Base-by-base conservation (phyloP, 2,113 vertebrate species). In the Donacobius atricapilla region DNA sequence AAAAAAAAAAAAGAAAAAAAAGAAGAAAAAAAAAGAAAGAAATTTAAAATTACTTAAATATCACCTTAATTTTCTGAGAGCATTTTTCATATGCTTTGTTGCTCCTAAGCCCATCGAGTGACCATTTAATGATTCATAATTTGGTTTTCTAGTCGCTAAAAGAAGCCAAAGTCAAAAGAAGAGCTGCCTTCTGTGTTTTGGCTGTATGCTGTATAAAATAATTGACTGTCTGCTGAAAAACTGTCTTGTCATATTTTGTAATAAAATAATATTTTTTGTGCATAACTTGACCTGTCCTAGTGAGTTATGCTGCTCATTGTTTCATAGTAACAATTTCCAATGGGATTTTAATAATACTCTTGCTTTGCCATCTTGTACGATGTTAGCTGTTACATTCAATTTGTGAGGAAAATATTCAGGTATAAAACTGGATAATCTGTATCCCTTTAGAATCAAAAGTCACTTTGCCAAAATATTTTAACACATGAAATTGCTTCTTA, bases 391-490 rank as follows among this genome's bases (percentile, higher is more conserved):
- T 98, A 90, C 89, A 94, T 93, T 97, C 91, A 96, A 97, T 98
- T 97, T 97, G 93, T 83, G 93, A 90, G 97, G 94, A 97, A 97
- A 97, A 97, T 97, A 98, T 97, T 97, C 98, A 98, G 98, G 98
- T 98, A 97, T 92, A 97, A 98, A 98, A 97, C 90, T 60, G 96
- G 96, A 98, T 98, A 97, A 98, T 98, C 97, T 97, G 85, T 98
- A 97, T 97, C 96, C 95, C 94, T 96, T 97, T 97, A 93, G 97
- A 98, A 98, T 98, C 97, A 97, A 97, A 97, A 98, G 96, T 98
- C 97, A 98, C 96, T 98, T 98, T 98, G 98, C 97, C 98, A 98
- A 98, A 98, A 98, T 98, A 98, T 98, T 98, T 98, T 98, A 98
- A 97, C 97, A 97, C 84, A 37, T 10, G 92, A 97, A 98, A 98